phyloP scores from a whole-genome alignment of 2,888 invertebrate species.

The Dynastes tityus region DNA sequence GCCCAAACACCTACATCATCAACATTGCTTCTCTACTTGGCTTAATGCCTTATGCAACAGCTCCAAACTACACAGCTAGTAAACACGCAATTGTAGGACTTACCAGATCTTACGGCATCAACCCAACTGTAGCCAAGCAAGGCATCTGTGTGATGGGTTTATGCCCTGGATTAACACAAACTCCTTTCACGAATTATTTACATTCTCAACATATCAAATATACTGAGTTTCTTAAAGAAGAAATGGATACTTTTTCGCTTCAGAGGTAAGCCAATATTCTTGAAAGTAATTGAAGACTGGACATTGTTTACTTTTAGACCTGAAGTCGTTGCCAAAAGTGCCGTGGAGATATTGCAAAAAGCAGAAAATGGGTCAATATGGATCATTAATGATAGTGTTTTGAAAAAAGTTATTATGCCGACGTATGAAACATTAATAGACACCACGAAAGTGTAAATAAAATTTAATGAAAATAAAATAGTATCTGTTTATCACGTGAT shows the following conservation, averaged over 20 bases:
- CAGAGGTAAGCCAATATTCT: too few relatives aligned
- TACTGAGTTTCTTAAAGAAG: neutral
- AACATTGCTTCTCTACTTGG: conserved; percentile 33
- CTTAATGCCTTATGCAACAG: neutral
- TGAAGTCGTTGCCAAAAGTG: conserved; percentile 2
- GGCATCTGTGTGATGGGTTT: conserved; percentile 32
- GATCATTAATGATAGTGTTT: neutral
- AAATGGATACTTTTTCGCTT: neutral
- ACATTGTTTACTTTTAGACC: neutral
- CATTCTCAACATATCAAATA: too few relatives aligned
- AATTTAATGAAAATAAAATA: too few relatives aligned
- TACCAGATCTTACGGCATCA: conserved; percentile 26
- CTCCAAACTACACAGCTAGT: conserved; percentile 25
- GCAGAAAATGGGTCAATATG: conserved; percentile 13
- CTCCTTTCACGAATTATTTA: neutral
- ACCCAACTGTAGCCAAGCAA: neutral
- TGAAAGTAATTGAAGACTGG: too few relatives aligned
- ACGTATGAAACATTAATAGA: neutral
- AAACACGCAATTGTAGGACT: conserved; percentile 36
- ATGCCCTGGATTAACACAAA: conserved; percentile 37
- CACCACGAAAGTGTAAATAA: too few relatives aligned
- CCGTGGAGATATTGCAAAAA: conserved; percentile 8
- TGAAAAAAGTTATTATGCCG: neutral
- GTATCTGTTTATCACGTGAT: too few relatives aligned
- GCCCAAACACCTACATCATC: conserved; percentile 12